Base-by-base conservation (phyloP, 2,797 vertebrate species). In the Rhynchonycteris naso region DNA sequence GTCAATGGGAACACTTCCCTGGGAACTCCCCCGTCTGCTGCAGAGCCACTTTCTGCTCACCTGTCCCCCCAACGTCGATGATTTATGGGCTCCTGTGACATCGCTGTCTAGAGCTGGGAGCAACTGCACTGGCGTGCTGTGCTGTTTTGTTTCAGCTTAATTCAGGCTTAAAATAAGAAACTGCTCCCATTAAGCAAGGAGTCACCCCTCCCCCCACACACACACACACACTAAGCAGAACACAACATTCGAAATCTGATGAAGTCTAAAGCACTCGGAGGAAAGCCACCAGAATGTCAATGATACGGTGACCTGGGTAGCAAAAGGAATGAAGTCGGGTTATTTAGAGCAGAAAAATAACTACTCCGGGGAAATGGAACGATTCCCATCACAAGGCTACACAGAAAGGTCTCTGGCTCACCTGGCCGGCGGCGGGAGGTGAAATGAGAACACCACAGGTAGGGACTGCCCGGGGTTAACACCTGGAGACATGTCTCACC, bases 91-190 rank as follows among this genome's bases (percentile, higher is more conserved):
- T 54, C 16, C 7, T 26, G 14, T n/a, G 65, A 66, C 18, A 91
- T 76, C 47, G 88, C 66, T 80, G 72, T 63, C 6, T 90, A 47
- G 65, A 84, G 63, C 63, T 50, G 16, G 54, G 19, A 65, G 79
- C 35, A 78, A 82, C 33, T n/a, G 90, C 16, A 61, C 88, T 88
- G 94, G 30, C 47, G 59, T 93, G 86, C 30, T 16, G 24, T 22
- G 5, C 7, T 82, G 2, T 65, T 86, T 92, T 79, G 90, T 65
- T 95, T 69, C 30, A 76, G 68, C 59, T 4, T 28, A 71, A 65
- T 83, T 84, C 38, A 61, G 52, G 47, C 33, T 92, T 87, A 85
- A 94, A 66, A 26, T 74, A 84, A 84, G 63, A 91, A 68, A 84
- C 16, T 5, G 26, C 30, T 72, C 19, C 85, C n/a, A 4, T 30